phyloP scores from a whole-genome alignment of 1,140 invertebrate genomes.

The Drosophila guanche region DNA sequence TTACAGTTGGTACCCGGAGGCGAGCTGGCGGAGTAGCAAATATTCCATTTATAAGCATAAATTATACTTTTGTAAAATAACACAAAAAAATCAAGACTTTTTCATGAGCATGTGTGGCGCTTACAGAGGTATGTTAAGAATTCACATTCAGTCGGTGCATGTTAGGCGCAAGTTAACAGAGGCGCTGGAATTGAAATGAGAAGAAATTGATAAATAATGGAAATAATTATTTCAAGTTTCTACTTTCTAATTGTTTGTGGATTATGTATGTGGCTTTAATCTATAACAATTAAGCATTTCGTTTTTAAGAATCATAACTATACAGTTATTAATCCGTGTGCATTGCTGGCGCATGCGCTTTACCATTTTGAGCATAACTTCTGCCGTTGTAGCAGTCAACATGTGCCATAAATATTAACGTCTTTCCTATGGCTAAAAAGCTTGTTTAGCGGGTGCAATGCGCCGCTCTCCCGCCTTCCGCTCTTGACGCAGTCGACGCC shows the following conservation, averaged over 20 bases:
- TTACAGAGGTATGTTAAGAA: background rate
- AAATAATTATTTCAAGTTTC: too few species aligned
- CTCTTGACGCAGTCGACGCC: constrained; percentile 31
- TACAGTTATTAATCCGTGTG: constrained; percentile 9
- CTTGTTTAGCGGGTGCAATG: constrained; percentile 50
- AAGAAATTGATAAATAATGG: background rate
- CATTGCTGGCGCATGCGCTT: constrained; percentile 51
- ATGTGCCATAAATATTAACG: constrained; percentile 80
- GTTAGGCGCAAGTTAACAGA: background rate
- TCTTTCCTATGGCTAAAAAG: constrained; percentile 50
- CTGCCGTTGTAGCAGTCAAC: constrained; percentile 61
- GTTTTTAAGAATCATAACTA: constrained; percentile 14
- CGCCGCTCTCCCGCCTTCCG: constrained; percentile 8
- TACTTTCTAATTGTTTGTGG: too few species aligned
- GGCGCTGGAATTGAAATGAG: background rate
- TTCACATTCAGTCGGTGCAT: background rate
- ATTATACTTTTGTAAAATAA: constrained; percentile 38
- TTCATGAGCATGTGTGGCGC: constrained; percentile 5
- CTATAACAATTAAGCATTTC: background rate
- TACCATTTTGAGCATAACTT: constrained; percentile 21
- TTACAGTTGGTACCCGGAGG: constrained; percentile 88
- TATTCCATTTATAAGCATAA: constrained; percentile 34
- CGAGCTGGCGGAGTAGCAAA: constrained; percentile 86
- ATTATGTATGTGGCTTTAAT: background rate
- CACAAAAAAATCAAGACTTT: constrained; percentile 15